Percentiles rank a stretch among this genome's conserved stretches.
phyloP scores from a whole-genome alignment of 2,888 invertebrate genomes.

The Callimorpha dominula region DNA sequence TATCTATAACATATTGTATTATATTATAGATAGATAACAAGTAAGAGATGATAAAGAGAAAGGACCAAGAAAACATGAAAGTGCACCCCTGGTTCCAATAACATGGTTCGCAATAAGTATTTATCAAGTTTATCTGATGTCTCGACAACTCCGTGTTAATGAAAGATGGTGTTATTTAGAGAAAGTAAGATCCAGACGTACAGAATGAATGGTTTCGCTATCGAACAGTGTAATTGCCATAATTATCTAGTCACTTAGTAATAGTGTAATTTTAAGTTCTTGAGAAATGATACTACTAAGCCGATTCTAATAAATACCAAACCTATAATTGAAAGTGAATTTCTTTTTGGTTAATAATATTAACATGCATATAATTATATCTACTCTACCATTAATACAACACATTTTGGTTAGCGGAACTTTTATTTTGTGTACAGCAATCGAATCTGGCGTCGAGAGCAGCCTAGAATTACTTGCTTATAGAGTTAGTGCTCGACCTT shows the following conservation, averaged over 20 bases:
- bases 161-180: constrained; percentile 55
- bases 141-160: constrained; percentile 57
- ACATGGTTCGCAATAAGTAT: constrained; percentile 63
- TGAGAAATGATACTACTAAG: not conserved
- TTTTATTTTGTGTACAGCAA: too few species aligned
- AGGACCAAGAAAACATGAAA: constrained; percentile 60
- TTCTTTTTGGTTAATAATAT: not conserved
- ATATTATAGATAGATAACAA: not conserved
- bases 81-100: constrained; percentile 42
- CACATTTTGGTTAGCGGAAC: too few species aligned
- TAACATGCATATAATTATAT: not conserved
- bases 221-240: constrained; percentile 33
- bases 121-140: constrained; percentile 73
- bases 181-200: constrained; percentile 47
- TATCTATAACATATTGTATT: too few species aligned
- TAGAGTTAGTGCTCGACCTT: too few species aligned
- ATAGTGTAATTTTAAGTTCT: constrained; percentile 8
- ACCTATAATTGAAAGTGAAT: not conserved
- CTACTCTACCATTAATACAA: too few species aligned
- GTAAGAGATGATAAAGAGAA: constrained; percentile 62
- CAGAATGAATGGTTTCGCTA: constrained; percentile 26
- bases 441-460: too few species aligned
- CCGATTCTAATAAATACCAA: not conserved
- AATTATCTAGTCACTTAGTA: constrained; percentile 39
- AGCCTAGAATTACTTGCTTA: too few species aligned